phyloP scores from a whole-genome alignment of 1,140 invertebrate genomes.

The Colletes gigas region DNA sequence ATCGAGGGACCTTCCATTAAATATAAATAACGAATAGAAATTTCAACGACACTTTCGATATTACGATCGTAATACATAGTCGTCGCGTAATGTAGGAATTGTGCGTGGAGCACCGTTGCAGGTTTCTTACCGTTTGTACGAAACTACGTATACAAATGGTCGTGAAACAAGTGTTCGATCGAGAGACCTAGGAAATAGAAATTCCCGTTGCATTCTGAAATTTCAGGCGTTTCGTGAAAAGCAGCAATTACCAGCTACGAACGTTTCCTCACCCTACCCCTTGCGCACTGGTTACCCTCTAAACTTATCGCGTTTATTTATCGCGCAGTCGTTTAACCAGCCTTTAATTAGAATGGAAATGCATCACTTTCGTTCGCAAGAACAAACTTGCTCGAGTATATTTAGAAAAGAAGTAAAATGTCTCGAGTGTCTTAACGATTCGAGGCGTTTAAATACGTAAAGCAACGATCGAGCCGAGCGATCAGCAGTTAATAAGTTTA shows the following conservation, averaged over 20 bases:
- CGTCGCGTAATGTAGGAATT: too few species aligned
- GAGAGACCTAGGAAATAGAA: constrained; percentile 39
- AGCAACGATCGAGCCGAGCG: too few species aligned
- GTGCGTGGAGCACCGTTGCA: too few species aligned
- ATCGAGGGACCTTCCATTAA: too few species aligned
- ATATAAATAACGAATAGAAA: too few species aligned
- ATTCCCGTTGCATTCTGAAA: constrained; percentile 23
- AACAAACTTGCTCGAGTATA: background rate
- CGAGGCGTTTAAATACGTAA: constrained; percentile 31
- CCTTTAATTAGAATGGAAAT: constrained; percentile 31
- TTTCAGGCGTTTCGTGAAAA: constrained; percentile 37
- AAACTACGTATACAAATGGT: background rate
- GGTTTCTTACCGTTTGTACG: background rate
- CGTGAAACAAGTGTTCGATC: background rate
- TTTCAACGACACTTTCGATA: too few species aligned
- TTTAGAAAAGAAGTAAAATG: too few species aligned
- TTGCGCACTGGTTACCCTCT: constrained; percentile 23
- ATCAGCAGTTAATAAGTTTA: too few species aligned
- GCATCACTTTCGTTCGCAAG: constrained; percentile 22
- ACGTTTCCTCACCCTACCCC: constrained; percentile 16
- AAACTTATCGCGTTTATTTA: constrained; percentile 62
- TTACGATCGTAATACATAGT: too few species aligned
- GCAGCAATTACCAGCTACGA: constrained; percentile 32
- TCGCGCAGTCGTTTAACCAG: constrained; percentile 30
- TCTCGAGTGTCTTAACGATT: too few species aligned